phyloP scores from a whole-genome alignment of 2,797 vertebrate genomes.

The Erpetoichthys calabaricus region DNA sequence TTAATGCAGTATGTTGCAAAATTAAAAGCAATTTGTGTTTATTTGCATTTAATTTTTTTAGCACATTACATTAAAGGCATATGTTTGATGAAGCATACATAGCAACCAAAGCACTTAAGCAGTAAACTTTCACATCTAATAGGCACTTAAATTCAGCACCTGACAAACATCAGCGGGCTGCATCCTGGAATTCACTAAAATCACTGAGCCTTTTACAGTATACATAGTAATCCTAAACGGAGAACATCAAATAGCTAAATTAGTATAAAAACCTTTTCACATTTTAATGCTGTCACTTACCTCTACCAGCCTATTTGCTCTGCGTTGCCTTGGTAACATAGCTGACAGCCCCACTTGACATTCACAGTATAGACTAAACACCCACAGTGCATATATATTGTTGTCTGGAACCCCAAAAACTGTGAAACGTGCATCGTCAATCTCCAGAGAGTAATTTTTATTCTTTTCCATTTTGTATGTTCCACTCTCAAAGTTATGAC shows the following conservation, averaged over 20 bases:
- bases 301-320: constrained; percentile 32
- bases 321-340: constrained; percentile 23
- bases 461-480: no score
- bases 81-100: not conserved
- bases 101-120: constrained; percentile 4
- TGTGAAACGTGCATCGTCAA: no score
- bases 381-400: no score
- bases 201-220: no score
- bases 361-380: no score
- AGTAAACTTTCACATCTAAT: constrained; percentile 10
- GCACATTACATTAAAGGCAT: not conserved
- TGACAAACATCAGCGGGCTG: constrained; percentile 23
- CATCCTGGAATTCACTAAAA: no score
- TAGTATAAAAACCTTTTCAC: constrained; percentile 43
- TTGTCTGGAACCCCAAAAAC: no score
- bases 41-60: constrained; percentile 5
- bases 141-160: constrained; percentile 17
- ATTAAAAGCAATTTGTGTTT: no score
- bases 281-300: constrained; percentile 29
- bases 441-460: no score
- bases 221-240: constrained; percentile 19
- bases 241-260: constrained; percentile 27
- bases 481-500: no score
- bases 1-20: no score
- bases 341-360: constrained; percentile 22